Percentiles rank a stretch among this genome's conserved stretches.
phyloP scores from a whole-genome alignment of 2,797 vertebrate species.

The Pithecia hirsuta region DNA sequence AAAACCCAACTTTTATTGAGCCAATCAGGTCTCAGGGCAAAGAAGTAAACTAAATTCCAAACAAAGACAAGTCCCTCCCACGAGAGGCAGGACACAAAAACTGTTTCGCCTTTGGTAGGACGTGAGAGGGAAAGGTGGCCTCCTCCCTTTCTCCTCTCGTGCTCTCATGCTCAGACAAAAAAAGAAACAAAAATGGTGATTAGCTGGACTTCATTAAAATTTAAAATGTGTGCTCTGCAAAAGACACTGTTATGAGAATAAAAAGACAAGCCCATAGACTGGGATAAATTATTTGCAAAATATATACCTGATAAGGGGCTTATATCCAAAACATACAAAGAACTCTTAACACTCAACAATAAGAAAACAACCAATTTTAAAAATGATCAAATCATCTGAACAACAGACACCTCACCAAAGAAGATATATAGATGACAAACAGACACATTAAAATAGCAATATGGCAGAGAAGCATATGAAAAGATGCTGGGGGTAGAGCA shows the following conservation, averaged over 20 bases:
- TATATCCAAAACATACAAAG: not conserved
- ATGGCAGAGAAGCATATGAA: not conserved
- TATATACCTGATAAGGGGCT: not conserved
- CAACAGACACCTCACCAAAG: not conserved
- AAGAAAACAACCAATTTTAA: not conserved
- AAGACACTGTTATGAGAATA: not conserved
- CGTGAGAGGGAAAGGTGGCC: not conserved
- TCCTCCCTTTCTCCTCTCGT: no score
- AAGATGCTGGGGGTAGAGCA: not conserved
- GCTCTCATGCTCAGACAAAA: not conserved
- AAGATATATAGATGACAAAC: not conserved
- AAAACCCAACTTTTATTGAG: not conserved
- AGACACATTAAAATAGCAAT: no score
- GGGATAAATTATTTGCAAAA: not conserved
- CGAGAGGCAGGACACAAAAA: not conserved
- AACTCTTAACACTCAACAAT: not conserved
- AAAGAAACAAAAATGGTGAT: not conserved
- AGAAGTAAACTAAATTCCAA: not conserved
- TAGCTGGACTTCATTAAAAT: not conserved
- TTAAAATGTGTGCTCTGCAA: not conserved
- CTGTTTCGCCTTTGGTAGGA: not conserved
- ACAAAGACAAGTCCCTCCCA: not conserved
- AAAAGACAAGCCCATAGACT: not conserved
- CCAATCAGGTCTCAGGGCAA: not conserved
- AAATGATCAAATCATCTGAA: not conserved